phyloP scores from a whole-genome alignment of 2,113 vertebrate genomes.

The Cyanoramphus novaezelandiae region DNA sequence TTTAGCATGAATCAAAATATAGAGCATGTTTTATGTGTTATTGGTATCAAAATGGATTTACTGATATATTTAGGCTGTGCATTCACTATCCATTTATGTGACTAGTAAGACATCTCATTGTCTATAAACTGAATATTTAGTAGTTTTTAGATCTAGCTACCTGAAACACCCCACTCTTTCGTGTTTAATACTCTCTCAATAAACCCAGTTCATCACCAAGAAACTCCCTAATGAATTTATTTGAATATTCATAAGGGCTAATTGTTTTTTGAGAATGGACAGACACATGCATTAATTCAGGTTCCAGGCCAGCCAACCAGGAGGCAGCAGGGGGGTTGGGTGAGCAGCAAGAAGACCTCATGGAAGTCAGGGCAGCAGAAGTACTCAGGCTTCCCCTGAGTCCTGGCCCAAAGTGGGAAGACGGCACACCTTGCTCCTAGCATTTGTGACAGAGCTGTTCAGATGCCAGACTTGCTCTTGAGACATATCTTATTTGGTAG shows the following conservation, averaged over 20 bases:
- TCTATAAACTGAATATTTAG: not conserved
- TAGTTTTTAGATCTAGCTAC: not conserved
- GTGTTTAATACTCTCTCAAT: not conserved
- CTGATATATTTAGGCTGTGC: not conserved
- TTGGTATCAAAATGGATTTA: not conserved
- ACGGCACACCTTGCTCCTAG: rapidly evolving
- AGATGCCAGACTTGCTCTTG: not conserved
- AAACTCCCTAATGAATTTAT: not conserved
- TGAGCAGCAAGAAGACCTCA: rapidly evolving
- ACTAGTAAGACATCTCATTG: not conserved
- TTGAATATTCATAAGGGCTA: not conserved
- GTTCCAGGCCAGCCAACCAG: not conserved
- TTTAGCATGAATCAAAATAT: not conserved
- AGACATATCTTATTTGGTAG: not conserved
- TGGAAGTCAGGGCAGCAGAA: not conserved
- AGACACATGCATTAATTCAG: not conserved
- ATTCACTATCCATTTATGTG: not conserved
- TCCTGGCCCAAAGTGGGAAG: rapidly evolving
- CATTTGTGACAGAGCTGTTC: not conserved
- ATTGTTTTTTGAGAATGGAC: not conserved
- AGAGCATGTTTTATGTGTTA: not conserved
- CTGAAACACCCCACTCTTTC: not conserved
- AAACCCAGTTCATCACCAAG: not conserved
- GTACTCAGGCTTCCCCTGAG: not conserved
- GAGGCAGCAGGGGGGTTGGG: rapidly evolving